Conservation (phyloP, 2,113 vertebrate genomes). For the Ivindomyrus marchei region DNA sequence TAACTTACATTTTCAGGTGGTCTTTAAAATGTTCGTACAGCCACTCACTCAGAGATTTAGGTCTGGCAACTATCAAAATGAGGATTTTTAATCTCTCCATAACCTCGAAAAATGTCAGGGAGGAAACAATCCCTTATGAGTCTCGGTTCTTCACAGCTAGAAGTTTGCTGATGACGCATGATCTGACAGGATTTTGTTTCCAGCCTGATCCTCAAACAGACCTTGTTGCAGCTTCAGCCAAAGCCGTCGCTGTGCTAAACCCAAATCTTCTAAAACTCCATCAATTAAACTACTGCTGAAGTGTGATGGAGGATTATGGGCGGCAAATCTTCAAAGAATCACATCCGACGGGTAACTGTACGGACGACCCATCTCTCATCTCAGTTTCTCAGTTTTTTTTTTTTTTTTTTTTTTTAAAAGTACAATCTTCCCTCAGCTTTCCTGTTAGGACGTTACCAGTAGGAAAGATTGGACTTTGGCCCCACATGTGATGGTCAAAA, state of each 20-base stretch:
- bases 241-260: neutral
- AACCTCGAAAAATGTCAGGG: neutral
- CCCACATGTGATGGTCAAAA: neutral
- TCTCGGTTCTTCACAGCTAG: neutral
- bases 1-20: neutral
- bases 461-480: neutral
- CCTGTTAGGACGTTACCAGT: neutral
- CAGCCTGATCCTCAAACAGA: neutral
- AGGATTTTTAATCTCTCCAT: neutral
- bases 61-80: neutral
- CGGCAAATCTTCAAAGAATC: neutral
- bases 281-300: neutral
- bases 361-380: neutral
- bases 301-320: neutral
- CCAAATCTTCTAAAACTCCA: neutral
- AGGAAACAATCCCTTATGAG: neutral
- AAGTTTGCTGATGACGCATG: constrained; percentile 10
- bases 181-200: neutral
- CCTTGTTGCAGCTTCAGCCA: neutral
- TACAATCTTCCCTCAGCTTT: neutral
- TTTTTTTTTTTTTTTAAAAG: neutral
- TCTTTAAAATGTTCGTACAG: neutral
- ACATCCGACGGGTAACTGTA: neutral
- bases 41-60: neutral
- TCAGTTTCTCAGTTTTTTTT: neutral